A percentile compares a stretch with the other conserved stretches of the same genome.
phyloP scores from a whole-genome alignment of 2,113 vertebrate genomes.

The human (Homo sapiens) region GRCh38 chr3:24587001-24587500 shows the following conservation, averaged over 20 bases:
- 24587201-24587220: not conserved
- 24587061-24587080: not conserved
- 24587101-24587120: not conserved
- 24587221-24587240: not conserved
- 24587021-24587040: not conserved
- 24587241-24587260: not conserved
- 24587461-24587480: not conserved
- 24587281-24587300: not conserved
- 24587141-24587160: not conserved
- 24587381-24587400: not conserved
- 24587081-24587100: fast-evolving
- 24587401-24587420: not conserved
- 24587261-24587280: not conserved
- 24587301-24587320: not conserved
- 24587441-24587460: not conserved
- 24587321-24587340: not conserved
- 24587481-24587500: not conserved
- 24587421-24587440: not conserved
- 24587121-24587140: not conserved
- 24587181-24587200: not conserved
- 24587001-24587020: not conserved
- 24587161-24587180: not conserved
- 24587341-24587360: no score
- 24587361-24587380: not conserved
- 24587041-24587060: not conserved